Base-by-base conservation (phyloP, 2,888 invertebrate genomes). In the Drosophila putrida region DNA sequence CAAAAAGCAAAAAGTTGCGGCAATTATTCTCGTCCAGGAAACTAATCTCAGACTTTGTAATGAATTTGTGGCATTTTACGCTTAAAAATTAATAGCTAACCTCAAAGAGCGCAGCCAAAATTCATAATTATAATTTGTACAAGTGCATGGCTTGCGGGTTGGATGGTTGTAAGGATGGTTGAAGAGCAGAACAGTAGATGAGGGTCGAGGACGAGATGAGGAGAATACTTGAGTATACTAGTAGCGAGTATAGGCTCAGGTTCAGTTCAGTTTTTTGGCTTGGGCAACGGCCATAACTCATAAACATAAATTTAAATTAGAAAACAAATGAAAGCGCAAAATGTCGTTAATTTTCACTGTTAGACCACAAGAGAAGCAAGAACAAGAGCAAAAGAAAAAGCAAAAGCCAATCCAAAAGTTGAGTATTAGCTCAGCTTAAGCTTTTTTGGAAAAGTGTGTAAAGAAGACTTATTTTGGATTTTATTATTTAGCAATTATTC, bases 261-360 rank as follows among this genome's bases (percentile, higher is more conserved):
- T 64, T 58, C 43, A 47, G 49, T 15, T 41, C 20, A 6, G 9
- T 6, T 6, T 31, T 31, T 33, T 31, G 2, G 28, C 49, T 13
- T 28, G 72, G 57, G 43, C 60, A 35, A 59, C 60, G 60, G 60
- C 51, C 82, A 84, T 89, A 79, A 87, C 74, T 84, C 88, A 87
- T 84, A 87, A 84, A 89, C 88, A 84, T 84, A 89, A 84, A 89
- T 84, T 89, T 89, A 89, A 89, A 84, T 84, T 84, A 87, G 89
- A 87, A 87, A 87, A 89, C 89, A 89, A 84, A 78, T 76, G 89
- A 88, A 84, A 84, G 69, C 88, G 71, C 55, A 55, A 67, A 70
- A 72, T 80, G 71, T 71, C 78, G 83, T 88, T 86, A 78, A 86
- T 86, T 83, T 76, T 68, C 65, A 6, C 61, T 28, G 46, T 36